phyloP scores from a whole-genome alignment of 1,140 invertebrate genomes.

The Heliothis virescens region DNA sequence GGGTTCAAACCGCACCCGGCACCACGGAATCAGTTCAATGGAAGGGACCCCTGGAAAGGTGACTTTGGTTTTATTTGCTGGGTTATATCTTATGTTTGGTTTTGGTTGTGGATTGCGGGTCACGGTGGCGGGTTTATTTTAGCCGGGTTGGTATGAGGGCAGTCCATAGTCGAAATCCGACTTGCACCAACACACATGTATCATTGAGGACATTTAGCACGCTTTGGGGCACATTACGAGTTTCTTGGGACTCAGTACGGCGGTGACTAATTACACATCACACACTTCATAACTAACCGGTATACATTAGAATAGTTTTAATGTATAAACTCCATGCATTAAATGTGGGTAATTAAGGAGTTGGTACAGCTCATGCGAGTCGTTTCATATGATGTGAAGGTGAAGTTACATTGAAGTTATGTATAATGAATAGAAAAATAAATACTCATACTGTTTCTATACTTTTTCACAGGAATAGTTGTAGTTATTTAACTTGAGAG shows the following conservation, averaged over 20 bases:
- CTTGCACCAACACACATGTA: slow-evolving; percentile 26
- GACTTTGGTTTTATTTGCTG: slow-evolving; percentile 80
- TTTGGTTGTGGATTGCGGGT: slow-evolving; percentile 67
- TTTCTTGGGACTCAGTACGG: slow-evolving; percentile 19
- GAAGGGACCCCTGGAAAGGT: slow-evolving; percentile 85
- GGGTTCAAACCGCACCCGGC: slow-evolving; percentile 74
- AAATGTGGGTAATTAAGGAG: slow-evolving; percentile 26
- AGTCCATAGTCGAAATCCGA: slow-evolving; percentile 49
- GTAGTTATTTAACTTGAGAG: background rate
- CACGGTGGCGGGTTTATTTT: slow-evolving; percentile 29
- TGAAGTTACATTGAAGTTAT: background rate
- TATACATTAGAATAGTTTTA: background rate
- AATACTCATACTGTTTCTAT: too few relatives aligned
- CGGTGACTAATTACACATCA: slow-evolving; percentile 40
- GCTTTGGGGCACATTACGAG: slow-evolving; percentile 46
- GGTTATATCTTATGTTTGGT: slow-evolving; percentile 58
- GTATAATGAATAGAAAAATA: background rate
- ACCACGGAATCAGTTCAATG: slow-evolving; percentile 66
- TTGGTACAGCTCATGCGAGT: slow-evolving; percentile 4
- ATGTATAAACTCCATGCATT: background rate
- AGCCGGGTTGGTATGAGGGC: background rate
- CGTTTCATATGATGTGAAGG: slow-evolving; percentile 18
- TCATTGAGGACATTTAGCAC: slow-evolving; percentile 46
- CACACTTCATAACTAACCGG: slow-evolving; percentile 19
- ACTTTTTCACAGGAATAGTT: background rate